A percentile compares a stretch with the other conserved stretches of the same genome.
Conservation (phyloP, 1,140 invertebrate genomes). For the Zaprionus vittiger region DNA sequence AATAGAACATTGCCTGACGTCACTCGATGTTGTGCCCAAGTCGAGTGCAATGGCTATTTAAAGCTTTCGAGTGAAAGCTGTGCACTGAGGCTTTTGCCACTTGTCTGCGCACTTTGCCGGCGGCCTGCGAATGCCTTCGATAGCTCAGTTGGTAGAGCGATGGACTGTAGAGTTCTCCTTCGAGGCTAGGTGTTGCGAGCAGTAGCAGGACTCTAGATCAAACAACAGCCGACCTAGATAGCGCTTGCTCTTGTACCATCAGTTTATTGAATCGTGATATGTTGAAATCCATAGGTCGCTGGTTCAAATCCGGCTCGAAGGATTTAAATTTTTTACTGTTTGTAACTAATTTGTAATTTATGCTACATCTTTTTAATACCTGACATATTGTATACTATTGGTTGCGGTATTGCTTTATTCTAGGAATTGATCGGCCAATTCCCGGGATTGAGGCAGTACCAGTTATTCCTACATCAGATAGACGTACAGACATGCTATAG, state of each 20-base stretch:
- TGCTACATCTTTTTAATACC: neutral
- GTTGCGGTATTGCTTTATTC: too few relatives aligned
- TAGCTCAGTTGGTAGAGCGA: slow-evolving; percentile 95
- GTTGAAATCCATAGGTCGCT: slow-evolving; percentile 89
- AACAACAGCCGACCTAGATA: slow-evolving; percentile 55
- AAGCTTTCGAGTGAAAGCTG: slow-evolving; percentile 77
- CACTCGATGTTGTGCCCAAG: slow-evolving; percentile 1
- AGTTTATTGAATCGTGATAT: slow-evolving; percentile 55
- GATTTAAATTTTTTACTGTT: slow-evolving; percentile 69
- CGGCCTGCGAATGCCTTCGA: slow-evolving; percentile 86
- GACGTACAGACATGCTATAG: too few relatives aligned
- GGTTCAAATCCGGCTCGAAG: slow-evolving; percentile 90
- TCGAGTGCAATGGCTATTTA: slow-evolving; percentile 44
- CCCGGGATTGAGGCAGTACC: too few relatives aligned
- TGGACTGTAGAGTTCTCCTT: slow-evolving; percentile 89
- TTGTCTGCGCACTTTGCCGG: slow-evolving; percentile 30
- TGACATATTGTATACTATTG: neutral
- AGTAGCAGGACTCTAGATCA: slow-evolving; percentile 57
- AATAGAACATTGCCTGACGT: slow-evolving; percentile 61
- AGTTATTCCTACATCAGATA: too few relatives aligned
- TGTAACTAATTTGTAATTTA: neutral
- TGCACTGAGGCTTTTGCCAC: neutral
- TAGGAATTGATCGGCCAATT: too few relatives aligned
- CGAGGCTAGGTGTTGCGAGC: slow-evolving; percentile 59
- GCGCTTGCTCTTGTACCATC: slow-evolving; percentile 61